A percentile compares a stretch with the other conserved stretches of the same genome.
Evolutionary conservation across 92 coral and sea anemone genomes (phyloP).

Genomic region (Isaurus tuberculatus): DNA sequence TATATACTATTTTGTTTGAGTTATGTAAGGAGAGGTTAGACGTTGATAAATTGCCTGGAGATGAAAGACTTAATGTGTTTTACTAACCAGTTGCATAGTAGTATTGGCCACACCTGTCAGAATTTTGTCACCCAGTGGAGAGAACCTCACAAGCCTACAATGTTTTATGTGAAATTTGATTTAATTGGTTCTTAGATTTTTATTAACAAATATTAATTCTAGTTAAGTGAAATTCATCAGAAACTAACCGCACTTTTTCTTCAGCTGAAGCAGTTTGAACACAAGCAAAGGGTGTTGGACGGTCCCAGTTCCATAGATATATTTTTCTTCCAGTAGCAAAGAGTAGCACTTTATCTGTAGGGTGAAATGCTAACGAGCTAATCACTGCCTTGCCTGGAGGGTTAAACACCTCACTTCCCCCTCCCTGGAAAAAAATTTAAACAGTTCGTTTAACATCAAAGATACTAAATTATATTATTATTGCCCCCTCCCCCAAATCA

Average conservation of each 20-base stretch:
- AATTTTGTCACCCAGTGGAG: conserved; percentile 87
- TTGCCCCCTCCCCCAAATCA: too few relatives aligned
- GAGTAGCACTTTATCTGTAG: conserved; percentile 76
- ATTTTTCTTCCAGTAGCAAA: conserved; percentile 92
- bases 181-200: too few relatives aligned
- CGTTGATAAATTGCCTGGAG: too few relatives aligned
- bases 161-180: background rate
- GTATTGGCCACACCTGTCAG: conserved; percentile 88
- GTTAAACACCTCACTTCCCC: conserved; percentile 75
- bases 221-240: background rate
- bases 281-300: conserved; percentile 79
- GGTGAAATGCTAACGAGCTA: conserved; percentile 94
- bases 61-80: background rate
- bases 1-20: too few relatives aligned
- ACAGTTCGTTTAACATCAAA: background rate
- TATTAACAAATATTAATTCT: too few relatives aligned
- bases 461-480: too few relatives aligned
- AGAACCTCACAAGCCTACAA: conserved; percentile 81
- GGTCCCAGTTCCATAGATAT: conserved; percentile 91
- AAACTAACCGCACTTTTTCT: conserved; percentile 86
- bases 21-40: too few relatives aligned
- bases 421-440: conserved; percentile 34
- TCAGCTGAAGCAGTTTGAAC: conserved; percentile 74
- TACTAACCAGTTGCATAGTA: conserved; percentile 20
- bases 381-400: conserved; percentile 83